Conservation (phyloP, 2,113 vertebrate species). For the Synchiropus splendidus region DNA sequence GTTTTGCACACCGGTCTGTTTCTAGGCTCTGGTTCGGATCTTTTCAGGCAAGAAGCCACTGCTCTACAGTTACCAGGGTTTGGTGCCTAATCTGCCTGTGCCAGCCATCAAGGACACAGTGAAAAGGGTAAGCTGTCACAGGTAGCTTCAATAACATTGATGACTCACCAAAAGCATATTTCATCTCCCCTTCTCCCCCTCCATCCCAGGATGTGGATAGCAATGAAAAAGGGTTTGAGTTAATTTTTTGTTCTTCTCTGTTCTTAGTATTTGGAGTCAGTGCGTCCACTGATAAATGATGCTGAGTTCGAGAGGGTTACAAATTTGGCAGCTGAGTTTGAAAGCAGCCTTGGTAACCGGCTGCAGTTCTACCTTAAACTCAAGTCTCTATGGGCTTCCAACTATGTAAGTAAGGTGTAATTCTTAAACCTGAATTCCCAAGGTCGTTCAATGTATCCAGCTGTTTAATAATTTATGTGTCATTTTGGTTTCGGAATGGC, state of each 20-base stretch:
- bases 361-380: constrained; percentile 83
- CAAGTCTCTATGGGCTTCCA: constrained; percentile 81
- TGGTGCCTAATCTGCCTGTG: constrained; percentile 77
- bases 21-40: constrained; percentile 80
- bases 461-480: too few relatives aligned
- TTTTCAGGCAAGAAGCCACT: constrained; percentile 81
- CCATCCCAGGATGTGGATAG: too few relatives aligned
- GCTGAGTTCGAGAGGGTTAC: constrained; percentile 60
- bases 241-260: background rate
- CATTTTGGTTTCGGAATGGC: too few relatives aligned
- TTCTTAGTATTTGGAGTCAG: constrained; percentile 76
- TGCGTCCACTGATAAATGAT: constrained; percentile 70
- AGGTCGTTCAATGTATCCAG: too few relatives aligned
- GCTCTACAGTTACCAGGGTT: constrained; percentile 82
- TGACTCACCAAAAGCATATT: constrained; percentile 1
- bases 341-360: constrained; percentile 67
- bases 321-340: constrained; percentile 70
- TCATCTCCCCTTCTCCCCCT: too few relatives aligned
- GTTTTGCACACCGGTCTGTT: constrained; percentile 5
- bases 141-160: constrained; percentile 19
- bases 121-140: constrained; percentile 66
- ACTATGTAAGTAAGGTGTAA: constrained; percentile 75
- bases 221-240: too few relatives aligned
- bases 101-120: constrained; percentile 75
- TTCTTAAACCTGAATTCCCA: background rate